These are phyloP conservation scores for Drosophila tanythrix DNA, from an alignment of 2,888 invertebrate genomes.

Conservation along the genomic window DNA sequence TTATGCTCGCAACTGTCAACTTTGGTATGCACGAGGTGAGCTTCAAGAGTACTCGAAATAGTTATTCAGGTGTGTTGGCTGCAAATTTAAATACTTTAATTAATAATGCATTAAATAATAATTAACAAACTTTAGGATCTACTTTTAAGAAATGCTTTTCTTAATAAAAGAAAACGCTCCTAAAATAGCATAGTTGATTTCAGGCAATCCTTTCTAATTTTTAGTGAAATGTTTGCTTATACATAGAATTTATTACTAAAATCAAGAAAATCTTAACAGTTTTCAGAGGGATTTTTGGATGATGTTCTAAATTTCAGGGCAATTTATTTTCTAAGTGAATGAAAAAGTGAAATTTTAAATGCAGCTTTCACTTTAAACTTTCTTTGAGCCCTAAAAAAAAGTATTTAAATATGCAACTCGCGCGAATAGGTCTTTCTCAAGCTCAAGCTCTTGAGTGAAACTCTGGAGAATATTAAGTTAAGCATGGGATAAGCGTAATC, in stretches of 20 bases:
- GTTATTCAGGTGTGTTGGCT: not conserved
- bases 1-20: not conserved
- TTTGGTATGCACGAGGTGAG: constrained; percentile 17
- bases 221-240: not conserved
- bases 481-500: constrained; percentile 15
- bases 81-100: not conserved
- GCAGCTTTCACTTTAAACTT: not conserved
- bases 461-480: not conserved
- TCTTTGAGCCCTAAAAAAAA: not conserved
- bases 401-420: not conserved
- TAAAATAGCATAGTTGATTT: too few relatives aligned
- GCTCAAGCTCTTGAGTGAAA: not conserved
- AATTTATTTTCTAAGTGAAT: not conserved
- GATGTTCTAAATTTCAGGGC: too few relatives aligned
- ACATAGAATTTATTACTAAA: not conserved
- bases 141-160: not conserved
- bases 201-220: too few relatives aligned
- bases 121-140: too few relatives aligned
- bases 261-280: not conserved
- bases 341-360: not conserved
- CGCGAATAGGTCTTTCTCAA: not conserved
- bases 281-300: too few relatives aligned
- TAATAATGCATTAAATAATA: too few relatives aligned
- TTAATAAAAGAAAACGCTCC: not conserved
- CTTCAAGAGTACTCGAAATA: not conserved